Base-by-base conservation (phyloP, 2,888 invertebrate genomes). In the Hyalella azteca region DNA sequence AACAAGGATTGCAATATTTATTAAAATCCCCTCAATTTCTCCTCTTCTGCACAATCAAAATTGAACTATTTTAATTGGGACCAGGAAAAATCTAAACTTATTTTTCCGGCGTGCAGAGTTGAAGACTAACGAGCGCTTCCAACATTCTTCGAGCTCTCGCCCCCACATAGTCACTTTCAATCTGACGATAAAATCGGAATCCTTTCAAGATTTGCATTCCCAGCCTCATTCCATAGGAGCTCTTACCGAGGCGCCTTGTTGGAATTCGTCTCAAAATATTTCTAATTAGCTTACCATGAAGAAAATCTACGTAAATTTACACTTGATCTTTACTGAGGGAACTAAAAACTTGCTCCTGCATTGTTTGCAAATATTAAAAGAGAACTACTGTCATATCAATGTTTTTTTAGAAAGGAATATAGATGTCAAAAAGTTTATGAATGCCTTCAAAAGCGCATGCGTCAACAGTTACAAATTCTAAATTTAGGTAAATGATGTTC, bases 171-270 rank as follows among this genome's bases (percentile, higher is more conserved):
- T 22, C 66, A 66, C 36, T 29, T 66, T 66, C 66, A 66, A 66
- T 66, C 66, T 66, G 66, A 66, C 66, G 66, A 66, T 66, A 66
- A 66, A 66, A 66, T 66, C 66, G 66, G 66, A 54, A 54, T 54
- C 54, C 54, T 54, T 54, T 54, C 54, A 54, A 29, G 54, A 54
- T 54, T 54, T 54, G 54, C 54, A 54, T 54, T 54, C 29, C n/a
- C n/a, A n/a, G n/a, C n/a, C n/a, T n/a, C n/a, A n/a, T n/a, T n/a
- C n/a, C n/a, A n/a, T n/a, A n/a, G n/a, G n/a, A n/a, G n/a, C n/a
- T n/a, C n/a, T n/a, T n/a, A n/a, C n/a, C n/a, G n/a, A n/a, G n/a
- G n/a, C n/a, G n/a, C n/a, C n/a, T n/a, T n/a, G n/a, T n/a, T n/a
- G n/a, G n/a, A n/a, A n/a, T n/a, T n/a, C 45, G 45, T 3, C 45